These are phyloP conservation scores for Tetragonula clypearis DNA, from an alignment of 1,140 invertebrate species.

Conservation along the genomic window DNA sequence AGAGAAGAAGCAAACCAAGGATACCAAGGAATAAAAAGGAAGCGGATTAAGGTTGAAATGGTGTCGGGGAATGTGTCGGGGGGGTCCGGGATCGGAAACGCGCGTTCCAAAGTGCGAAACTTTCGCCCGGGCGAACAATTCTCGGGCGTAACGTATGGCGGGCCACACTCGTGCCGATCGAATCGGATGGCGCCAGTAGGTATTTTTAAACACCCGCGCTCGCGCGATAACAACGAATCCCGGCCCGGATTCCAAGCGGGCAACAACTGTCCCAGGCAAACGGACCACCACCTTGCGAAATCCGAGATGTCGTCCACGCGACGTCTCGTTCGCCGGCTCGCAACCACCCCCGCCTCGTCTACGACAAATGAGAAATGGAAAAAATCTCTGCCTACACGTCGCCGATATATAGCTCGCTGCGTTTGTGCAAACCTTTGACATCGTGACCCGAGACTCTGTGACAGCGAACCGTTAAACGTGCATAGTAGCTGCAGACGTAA, in stretches of 20 bases:
- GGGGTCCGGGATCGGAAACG: conserved; percentile 25
- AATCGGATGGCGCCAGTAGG: conserved; percentile 58
- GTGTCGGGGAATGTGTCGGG: conserved; percentile 3
- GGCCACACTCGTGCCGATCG: conserved; percentile 12
- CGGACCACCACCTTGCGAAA: conserved; percentile 57
- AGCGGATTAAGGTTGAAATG: background rate
- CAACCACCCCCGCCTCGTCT: conserved; percentile 46
- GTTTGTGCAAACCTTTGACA: too few species aligned
- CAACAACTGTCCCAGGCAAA: conserved; percentile 36
- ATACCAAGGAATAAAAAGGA: background rate
- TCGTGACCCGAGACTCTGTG: too few species aligned
- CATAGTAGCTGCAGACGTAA: too few species aligned
- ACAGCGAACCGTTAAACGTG: too few species aligned
- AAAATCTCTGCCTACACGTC: conserved; percentile 11
- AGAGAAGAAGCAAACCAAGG: background rate
- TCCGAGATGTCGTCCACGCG: conserved; percentile 35
- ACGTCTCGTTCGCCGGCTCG: background rate
- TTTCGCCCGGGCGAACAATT: conserved; percentile 53
- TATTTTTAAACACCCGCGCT: conserved; percentile 59
- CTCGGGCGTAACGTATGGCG: conserved; percentile 28
- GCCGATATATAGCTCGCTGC: background rate
- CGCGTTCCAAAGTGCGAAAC: conserved; percentile 33
- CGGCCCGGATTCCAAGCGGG: conserved; percentile 44
- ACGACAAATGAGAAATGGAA: background rate
- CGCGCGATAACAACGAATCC: conserved; percentile 58